Evolutionary conservation across 2,797 vertebrate genomes (phyloP).

Genomic region (Enoplosus armatus): DNA sequence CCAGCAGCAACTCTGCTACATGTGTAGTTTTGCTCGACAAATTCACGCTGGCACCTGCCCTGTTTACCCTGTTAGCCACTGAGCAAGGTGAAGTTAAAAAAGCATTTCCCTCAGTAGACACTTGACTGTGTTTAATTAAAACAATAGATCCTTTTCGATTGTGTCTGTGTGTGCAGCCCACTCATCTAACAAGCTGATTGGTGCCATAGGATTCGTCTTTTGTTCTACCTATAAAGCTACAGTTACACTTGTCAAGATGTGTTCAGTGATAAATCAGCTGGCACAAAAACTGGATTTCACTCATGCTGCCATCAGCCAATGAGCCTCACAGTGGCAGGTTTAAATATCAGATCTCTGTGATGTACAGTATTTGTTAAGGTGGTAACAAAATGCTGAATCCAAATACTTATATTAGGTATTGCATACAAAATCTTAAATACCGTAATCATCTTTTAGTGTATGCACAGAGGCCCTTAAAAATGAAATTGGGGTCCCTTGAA

Average conservation of each 20-base stretch:
- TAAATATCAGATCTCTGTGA: background rate
- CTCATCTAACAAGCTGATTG: background rate
- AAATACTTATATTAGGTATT: background rate
- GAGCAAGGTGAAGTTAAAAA: background rate
- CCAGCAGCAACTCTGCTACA: background rate
- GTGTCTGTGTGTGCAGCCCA: background rate
- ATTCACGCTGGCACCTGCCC: background rate
- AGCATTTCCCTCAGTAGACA: background rate
- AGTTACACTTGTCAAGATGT: background rate
- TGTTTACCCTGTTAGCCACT: background rate
- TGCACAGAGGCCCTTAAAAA: background rate
- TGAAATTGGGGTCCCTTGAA: background rate
- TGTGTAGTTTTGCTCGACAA: background rate
- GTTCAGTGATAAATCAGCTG: background rate
- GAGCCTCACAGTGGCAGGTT: background rate
- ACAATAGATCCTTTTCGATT: background rate
- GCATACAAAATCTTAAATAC: background rate
- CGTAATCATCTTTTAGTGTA: background rate
- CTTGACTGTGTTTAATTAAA: conserved; percentile 15
- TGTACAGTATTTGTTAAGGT: background rate
- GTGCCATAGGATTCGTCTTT: background rate
- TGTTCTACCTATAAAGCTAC: background rate
- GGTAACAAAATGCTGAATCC: background rate
- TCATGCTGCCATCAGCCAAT: background rate
- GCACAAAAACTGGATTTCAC: background rate